phyloP scores from a whole-genome alignment of 2,113 vertebrate species.

The Aptenodytes forsteri region DNA sequence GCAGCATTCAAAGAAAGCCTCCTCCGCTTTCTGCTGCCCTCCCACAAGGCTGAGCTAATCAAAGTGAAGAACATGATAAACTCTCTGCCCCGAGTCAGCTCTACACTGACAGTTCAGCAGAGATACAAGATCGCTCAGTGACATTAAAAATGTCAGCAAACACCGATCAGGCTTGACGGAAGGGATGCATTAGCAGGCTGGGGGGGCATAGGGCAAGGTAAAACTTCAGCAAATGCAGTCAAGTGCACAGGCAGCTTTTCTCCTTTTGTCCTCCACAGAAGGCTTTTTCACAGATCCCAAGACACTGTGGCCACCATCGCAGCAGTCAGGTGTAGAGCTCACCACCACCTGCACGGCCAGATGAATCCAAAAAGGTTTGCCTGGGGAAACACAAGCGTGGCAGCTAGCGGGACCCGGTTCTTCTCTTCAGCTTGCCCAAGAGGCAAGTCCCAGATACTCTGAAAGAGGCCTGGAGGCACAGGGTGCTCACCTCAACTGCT shows the following conservation, averaged over 20 bases:
- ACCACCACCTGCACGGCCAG: not conserved
- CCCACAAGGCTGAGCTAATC: slow-evolving; percentile 46
- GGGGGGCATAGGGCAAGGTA: slow-evolving; percentile 5
- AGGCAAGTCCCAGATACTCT: not conserved
- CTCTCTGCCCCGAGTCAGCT: slow-evolving; percentile 66
- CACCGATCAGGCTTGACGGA: slow-evolving; percentile 46
- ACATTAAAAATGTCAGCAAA: slow-evolving; percentile 77
- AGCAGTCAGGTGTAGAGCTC: not conserved
- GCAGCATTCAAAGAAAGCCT: slow-evolving; percentile 23
- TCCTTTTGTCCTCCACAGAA: not conserved
- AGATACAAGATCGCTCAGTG: slow-evolving; percentile 70
- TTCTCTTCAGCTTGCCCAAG: not conserved
- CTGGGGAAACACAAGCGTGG: not conserved
- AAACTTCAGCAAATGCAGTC: slow-evolving; percentile 29
- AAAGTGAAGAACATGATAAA: slow-evolving; percentile 63
- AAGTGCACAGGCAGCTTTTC: not conserved
- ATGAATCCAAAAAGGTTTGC: not conserved
- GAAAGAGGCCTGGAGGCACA: not conserved
- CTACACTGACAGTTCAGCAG: slow-evolving; percentile 70
- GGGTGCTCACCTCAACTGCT: not conserved
- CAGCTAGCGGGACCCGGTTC: not conserved
- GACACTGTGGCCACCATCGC: not conserved
- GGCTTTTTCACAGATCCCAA: not conserved
- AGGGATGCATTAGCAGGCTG: slow-evolving; percentile 34
- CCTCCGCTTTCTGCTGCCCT: slow-evolving; percentile 23